phyloP scores from a whole-genome alignment of 2,113 vertebrate species.

The Oreochromis aureus region DNA sequence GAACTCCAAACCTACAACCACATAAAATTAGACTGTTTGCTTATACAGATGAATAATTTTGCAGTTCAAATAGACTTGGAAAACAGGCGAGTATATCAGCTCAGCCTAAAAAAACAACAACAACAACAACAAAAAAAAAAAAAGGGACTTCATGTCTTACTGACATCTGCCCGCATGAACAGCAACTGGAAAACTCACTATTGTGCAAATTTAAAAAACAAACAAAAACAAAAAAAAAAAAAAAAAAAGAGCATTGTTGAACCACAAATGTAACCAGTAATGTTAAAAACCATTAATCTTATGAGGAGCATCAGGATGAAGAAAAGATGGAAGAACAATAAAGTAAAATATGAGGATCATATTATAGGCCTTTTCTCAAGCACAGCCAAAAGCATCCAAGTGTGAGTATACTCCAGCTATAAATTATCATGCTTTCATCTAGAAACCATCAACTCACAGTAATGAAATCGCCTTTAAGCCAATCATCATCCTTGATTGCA shows the following conservation, averaged over 20 bases:
- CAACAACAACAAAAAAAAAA: too few species aligned
- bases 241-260: neutral
- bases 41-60: neutral
- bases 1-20: neutral
- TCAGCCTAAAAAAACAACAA: neutral
- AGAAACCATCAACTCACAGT: slow-evolving; percentile 69
- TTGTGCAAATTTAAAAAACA: neutral
- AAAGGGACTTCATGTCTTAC: neutral
- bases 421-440: neutral
- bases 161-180: neutral
- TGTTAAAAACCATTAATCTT: neutral
- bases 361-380: fast-evolving
- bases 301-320: fast-evolving
- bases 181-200: fast-evolving
- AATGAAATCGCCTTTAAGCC: slow-evolving; percentile 95
- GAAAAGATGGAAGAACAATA: neutral
- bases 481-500: slow-evolving; percentile 88
- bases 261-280: neutral
- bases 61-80: neutral
- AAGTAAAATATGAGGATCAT: neutral
- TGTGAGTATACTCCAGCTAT: fast-evolving
- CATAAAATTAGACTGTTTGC: fast-evolving
- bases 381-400: neutral
- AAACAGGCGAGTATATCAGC: fast-evolving
- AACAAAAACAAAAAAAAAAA: too few species aligned